These are phyloP conservation scores for Zaprionus capensis DNA, from an alignment of 1,140 invertebrate genomes.

Conservation along the genomic window DNA sequence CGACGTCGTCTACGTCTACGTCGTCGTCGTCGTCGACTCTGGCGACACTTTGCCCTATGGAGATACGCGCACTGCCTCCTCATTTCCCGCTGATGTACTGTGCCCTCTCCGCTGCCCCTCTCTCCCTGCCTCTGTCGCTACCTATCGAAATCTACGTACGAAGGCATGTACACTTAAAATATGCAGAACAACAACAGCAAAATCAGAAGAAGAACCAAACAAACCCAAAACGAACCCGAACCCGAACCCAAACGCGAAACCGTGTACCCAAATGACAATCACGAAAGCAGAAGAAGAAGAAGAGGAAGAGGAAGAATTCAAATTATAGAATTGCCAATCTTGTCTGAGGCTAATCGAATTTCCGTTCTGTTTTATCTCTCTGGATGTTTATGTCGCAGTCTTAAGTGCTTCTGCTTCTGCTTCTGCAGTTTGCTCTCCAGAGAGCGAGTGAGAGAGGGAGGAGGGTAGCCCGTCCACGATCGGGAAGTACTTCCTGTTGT, in stretches of 20 bases:
- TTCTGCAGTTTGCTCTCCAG: neutral
- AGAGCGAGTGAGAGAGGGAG: neutral
- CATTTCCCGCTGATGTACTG: neutral
- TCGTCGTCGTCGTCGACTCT: constrained; percentile 11
- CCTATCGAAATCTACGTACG: neutral
- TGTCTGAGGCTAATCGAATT: constrained; percentile 45
- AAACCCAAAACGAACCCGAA: constrained; percentile 1
- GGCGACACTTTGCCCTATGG: constrained; percentile 53
- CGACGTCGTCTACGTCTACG: neutral
- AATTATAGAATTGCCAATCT: constrained; percentile 48
- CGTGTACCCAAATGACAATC: constrained; percentile 13
- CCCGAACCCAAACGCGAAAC: neutral
- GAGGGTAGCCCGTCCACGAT: neutral
- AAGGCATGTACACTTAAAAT: constrained; percentile 35
- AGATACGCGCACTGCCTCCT: constrained; percentile 28
- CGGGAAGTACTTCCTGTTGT: constrained; percentile 46
- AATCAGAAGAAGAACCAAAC: neutral
- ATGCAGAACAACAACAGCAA: constrained; percentile 20
- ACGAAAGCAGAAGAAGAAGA: constrained; percentile 3
- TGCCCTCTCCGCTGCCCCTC: neutral
- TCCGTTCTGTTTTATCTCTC: constrained; percentile 46
- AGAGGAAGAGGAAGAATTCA: neutral
- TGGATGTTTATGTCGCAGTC: constrained; percentile 9
- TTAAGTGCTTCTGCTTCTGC: constrained; percentile 19
- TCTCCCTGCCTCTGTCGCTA: too few species aligned